These are phyloP conservation scores for Falco punctatus DNA, from an alignment of 2,113 vertebrate genomes.

Conservation along the genomic window DNA sequence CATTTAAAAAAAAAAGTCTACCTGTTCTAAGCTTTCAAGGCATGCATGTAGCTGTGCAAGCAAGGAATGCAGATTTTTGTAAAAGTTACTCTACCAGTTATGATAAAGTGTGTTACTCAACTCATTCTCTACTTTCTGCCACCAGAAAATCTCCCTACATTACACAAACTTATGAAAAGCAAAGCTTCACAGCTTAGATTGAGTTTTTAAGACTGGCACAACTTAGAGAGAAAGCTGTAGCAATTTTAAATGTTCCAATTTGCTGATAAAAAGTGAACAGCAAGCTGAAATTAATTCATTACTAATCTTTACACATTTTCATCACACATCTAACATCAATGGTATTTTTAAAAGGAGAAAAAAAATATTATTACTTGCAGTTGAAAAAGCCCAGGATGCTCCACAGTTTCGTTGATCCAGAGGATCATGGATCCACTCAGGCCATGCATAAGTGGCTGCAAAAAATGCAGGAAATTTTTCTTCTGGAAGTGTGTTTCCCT, in stretches of 20 bases:
- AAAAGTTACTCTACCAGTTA: neutral
- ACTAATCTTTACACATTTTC: neutral
- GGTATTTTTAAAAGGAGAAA: neutral
- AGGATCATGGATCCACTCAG: slow-evolving; percentile 78
- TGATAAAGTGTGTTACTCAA: rapidly evolving
- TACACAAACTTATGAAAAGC: neutral
- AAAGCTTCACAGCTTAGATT: neutral
- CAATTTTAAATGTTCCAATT: neutral
- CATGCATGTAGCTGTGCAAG: neutral
- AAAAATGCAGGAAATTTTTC: slow-evolving; percentile 75
- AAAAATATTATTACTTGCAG: slow-evolving; percentile 74
- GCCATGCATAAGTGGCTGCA: slow-evolving; percentile 77
- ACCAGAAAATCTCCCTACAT: neutral
- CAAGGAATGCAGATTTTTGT: neutral
- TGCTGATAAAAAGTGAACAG: neutral
- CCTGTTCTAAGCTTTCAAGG: neutral
- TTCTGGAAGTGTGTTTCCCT: slow-evolving; percentile 59
- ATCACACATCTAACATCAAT: neutral
- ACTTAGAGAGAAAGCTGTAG: neutral
- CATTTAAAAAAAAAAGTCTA: neutral
- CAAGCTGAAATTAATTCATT: neutral
- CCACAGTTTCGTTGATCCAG: slow-evolving; percentile 80
- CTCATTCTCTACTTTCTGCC: neutral
- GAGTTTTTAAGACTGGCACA: neutral
- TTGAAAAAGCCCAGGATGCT: slow-evolving; percentile 84